Base-by-base conservation (phyloP, 92 coral and sea anemone genomes). In the Parazoanthus darwini region DNA sequence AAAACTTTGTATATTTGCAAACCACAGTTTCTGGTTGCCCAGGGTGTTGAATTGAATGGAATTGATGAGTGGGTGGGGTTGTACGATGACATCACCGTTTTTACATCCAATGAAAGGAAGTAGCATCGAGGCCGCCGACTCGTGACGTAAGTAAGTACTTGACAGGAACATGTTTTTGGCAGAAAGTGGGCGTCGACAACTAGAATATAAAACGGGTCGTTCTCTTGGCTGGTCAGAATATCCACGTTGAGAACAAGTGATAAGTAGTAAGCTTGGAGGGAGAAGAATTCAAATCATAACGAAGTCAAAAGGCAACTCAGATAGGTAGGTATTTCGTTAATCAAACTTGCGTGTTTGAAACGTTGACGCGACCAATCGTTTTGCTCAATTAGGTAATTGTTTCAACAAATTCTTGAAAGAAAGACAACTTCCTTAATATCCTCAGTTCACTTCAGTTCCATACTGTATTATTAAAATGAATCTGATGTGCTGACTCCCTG, bases 31-130 rank as follows among this genome's bases (percentile, higher is more conserved):
- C 38, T 79, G 82, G 67, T 10, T 79, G 36, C 82, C 7, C 67
- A 16, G 82, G 38, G 82, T 44, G 67, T 79, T 79, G 66, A 46
- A 79, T 78, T 79, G 82, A 79, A 48, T 50, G 67, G 66, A 79
- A 44, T 29, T 50, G 66, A 25, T 50, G 42, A 22, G 82, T 79
- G 82, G 82, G 82, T 36, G 82, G 67, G 82, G 63, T 4, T n/a
- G 2, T 67, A 33, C 15, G 35, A 50, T 79, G 82, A 79, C 82
- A 50, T 79, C 82, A 79, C 6, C 63, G 38, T 50, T 50, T 48
- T n/a, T 14, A 50, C 1, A 76, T 39, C 80, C 80, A 79, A 79
- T 46, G 38, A 79, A 79, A 79, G 38, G 66, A 44, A 78, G 58
- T 42, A 43, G 15, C 5, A 26, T 2, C n/a, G 81, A 50, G 82